Evolutionary conservation across 2,113 vertebrate species (phyloP).

Genomic region (Phrynosoma blainvillii): DNA sequence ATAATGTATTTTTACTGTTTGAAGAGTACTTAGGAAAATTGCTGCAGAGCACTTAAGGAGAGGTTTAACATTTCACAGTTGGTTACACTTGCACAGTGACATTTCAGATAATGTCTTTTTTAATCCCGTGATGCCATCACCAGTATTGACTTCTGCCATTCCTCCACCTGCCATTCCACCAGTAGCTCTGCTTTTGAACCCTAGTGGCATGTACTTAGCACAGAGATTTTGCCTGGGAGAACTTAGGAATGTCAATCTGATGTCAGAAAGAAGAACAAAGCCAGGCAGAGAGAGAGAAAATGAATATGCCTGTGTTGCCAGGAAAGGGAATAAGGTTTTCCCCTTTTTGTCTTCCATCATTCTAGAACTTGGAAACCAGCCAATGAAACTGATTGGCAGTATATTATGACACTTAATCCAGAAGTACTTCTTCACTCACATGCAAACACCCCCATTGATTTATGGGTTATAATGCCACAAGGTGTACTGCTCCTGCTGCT

Average conservation of each 20-base stretch:
- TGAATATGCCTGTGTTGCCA: no score
- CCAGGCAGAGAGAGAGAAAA: background rate
- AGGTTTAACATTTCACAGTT: constrained; percentile 56
- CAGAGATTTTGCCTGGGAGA: constrained; percentile 19
- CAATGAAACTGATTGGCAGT: background rate
- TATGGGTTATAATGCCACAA: background rate
- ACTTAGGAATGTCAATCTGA: background rate
- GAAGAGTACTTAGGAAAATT: constrained; percentile 54
- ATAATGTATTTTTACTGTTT: constrained; percentile 39
- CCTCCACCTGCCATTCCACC: constrained; percentile 28
- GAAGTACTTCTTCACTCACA: background rate
- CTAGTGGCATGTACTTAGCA: constrained; percentile 41
- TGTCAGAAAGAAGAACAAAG: background rate
- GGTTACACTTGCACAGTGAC: constrained; percentile 33
- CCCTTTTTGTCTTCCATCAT: background rate
- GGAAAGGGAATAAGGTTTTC: background rate
- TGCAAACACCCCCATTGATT: background rate
- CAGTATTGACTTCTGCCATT: constrained; percentile 45
- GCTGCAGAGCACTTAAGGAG: constrained; percentile 51
- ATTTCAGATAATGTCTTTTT: constrained; percentile 58
- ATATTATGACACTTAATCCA: background rate
- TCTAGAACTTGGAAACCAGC: background rate
- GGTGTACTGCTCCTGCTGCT: background rate
- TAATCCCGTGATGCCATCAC: constrained; percentile 56
- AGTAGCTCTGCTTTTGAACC: constrained; percentile 36